phyloP scores from a whole-genome alignment of 2,888 invertebrate species.

The Cancer borealis region DNA sequence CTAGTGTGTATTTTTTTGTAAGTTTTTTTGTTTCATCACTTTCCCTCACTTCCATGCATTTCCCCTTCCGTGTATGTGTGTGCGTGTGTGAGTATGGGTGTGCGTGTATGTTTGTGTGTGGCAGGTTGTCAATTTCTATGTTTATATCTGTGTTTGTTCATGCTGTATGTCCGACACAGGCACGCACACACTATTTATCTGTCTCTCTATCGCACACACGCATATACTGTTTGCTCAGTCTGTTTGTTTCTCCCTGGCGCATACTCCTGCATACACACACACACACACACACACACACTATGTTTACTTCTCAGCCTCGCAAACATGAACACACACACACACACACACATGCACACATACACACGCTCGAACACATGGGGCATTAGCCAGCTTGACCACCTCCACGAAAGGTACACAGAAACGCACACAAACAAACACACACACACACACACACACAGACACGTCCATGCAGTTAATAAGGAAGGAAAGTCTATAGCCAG shows the following conservation, averaged over 20 bases:
- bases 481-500: too few relatives aligned
- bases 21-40: too few relatives aligned
- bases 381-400: neutral
- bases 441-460: neutral
- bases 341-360: neutral
- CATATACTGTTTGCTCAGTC: neutral
- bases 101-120: neutral
- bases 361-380: neutral
- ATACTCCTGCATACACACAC: neutral
- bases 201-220: too few relatives aligned
- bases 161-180: neutral
- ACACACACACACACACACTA: neutral
- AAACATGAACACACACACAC: neutral
- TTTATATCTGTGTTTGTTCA: constrained; percentile 7
- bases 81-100: constrained; percentile 25
- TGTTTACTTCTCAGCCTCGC: neutral
- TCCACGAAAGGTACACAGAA: too few relatives aligned
- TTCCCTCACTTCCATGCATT: too few relatives aligned
- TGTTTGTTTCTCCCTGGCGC: neutral
- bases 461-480: too few relatives aligned
- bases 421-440: neutral
- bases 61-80: neutral
- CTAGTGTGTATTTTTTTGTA: too few relatives aligned
- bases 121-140: constrained; percentile 5
- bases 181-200: too few relatives aligned